Percentiles rank a stretch among this genome's conserved stretches.
Evolutionary conservation across 2,113 vertebrate genomes (phyloP).

Genomic region (Anolis carolinensis): DNA sequence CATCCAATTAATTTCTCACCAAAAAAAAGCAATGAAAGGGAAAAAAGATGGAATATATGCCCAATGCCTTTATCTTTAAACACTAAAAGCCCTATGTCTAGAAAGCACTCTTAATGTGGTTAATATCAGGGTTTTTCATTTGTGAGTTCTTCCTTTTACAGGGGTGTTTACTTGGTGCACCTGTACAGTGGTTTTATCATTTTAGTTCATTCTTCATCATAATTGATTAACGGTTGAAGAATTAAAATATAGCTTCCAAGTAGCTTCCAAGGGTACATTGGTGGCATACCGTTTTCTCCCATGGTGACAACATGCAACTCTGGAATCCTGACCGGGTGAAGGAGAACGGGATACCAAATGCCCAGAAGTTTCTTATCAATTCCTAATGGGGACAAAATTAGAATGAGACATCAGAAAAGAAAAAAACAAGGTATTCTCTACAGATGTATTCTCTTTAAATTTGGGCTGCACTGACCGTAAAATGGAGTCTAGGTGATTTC

Average conservation of each 20-base stretch:
- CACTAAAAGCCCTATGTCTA: no score
- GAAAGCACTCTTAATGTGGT: no score
- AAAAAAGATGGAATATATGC: no score
- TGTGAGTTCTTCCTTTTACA: no score
- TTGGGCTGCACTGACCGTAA: neutral
- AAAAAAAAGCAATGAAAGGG: no score
- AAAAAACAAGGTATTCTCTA: neutral
- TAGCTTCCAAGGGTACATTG: neutral
- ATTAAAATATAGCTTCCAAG: neutral
- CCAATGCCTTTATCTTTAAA: no score
- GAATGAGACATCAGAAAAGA: neutral
- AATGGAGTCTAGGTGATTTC: neutral
- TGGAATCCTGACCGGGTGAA: slow-evolving; percentile 69
- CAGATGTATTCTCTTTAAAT: neutral
- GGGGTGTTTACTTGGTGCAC: no score
- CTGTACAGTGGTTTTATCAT: neutral
- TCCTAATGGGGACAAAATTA: slow-evolving; percentile 59
- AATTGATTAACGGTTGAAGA: neutral
- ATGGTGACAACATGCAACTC: slow-evolving; percentile 60
- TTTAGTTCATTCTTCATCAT: neutral
- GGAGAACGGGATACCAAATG: slow-evolving; percentile 67
- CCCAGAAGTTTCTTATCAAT: slow-evolving; percentile 61
- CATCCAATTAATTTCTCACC: no score
- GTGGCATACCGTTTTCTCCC: slow-evolving; percentile 62
- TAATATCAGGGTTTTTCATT: neutral